phyloP scores from a whole-genome alignment of 1,140 invertebrate genomes.

The Drosophila ercepeae region DNA sequence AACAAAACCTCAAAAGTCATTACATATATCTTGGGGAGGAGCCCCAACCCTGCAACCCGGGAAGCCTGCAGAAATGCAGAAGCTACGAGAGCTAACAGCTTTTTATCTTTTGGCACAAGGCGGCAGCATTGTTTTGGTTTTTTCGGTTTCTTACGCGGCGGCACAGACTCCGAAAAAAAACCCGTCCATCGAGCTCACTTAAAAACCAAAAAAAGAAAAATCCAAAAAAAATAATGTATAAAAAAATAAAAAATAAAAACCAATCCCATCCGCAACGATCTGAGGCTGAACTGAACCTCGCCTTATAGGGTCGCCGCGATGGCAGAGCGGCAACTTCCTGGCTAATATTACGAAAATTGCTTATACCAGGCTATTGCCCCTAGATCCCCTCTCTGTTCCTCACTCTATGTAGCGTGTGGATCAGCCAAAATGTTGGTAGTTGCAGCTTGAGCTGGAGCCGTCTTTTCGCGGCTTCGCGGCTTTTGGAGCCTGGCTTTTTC shows the following conservation, averaged over 20 bases:
- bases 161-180: constrained; percentile 39
- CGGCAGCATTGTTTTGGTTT: constrained; percentile 58
- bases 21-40: constrained; percentile 71
- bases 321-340: constrained; percentile 66
- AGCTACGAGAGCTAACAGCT: constrained; percentile 83
- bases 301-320: constrained; percentile 79
- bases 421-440: constrained; percentile 60
- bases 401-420: constrained; percentile 27
- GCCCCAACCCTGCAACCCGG: neutral
- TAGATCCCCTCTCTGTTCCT: neutral
- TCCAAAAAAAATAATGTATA: neutral
- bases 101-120: constrained; percentile 78
- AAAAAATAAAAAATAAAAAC: neutral
- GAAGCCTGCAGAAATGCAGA: constrained; percentile 72
- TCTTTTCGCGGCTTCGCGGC: constrained; percentile 4
- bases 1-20: constrained; percentile 81
- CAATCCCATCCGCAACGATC: constrained; percentile 14
- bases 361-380: constrained; percentile 59
- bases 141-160: constrained; percentile 34
- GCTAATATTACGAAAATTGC: constrained; percentile 82
- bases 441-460: constrained; percentile 31
- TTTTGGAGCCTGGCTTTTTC: constrained; percentile 6
- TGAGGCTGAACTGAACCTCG: constrained; percentile 13
- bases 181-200: constrained; percentile 34
- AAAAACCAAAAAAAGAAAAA: constrained; percentile 3